Percentiles rank a stretch among this genome's conserved stretches.
Evolutionary conservation across 2,888 invertebrate genomes (phyloP).

Genomic region (Eupithecia dodoneata): DNA sequence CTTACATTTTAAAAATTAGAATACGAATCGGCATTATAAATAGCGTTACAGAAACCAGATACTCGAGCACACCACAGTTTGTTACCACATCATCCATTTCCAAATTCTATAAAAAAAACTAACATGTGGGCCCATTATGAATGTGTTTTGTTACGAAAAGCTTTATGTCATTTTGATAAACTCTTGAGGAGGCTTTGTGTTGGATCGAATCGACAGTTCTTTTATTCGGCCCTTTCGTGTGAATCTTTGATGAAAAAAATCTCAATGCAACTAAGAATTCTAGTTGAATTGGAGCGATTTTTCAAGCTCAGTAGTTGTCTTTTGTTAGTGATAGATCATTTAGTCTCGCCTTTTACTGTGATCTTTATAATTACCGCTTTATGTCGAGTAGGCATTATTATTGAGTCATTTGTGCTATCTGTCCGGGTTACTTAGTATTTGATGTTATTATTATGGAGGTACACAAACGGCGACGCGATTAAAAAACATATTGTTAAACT

Average conservation of each 20-base stretch:
- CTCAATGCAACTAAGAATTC: constrained; percentile 54
- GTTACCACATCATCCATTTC: constrained; percentile 81
- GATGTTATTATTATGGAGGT: background rate
- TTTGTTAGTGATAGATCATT: constrained; percentile 74
- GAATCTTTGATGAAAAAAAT: constrained; percentile 59
- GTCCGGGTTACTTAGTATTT: constrained; percentile 1
- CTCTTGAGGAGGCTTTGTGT: constrained; percentile 76
- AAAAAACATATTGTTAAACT: background rate
- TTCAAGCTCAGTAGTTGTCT: constrained; percentile 81
- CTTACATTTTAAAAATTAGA: constrained; percentile 59
- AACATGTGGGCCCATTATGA: constrained; percentile 78
- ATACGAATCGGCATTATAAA: constrained; percentile 68
- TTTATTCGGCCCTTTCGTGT: constrained; percentile 63
- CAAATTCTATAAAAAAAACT: constrained; percentile 62
- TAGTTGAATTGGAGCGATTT: constrained; percentile 80
- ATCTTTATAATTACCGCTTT: constrained; percentile 67
- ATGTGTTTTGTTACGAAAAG: constrained; percentile 70
- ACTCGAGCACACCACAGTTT: constrained; percentile 61
- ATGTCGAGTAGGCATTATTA: constrained; percentile 44
- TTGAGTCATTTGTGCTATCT: constrained; percentile 13
- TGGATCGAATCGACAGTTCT: constrained; percentile 65
- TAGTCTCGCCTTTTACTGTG: constrained; percentile 60
- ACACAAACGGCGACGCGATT: background rate
- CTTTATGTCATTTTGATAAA: constrained; percentile 84
- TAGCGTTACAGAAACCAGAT: constrained; percentile 64